These are phyloP conservation scores for Aleiodes sp. DNA, from an alignment of 1,140 invertebrate genomes.

Conservation along the genomic window DNA sequence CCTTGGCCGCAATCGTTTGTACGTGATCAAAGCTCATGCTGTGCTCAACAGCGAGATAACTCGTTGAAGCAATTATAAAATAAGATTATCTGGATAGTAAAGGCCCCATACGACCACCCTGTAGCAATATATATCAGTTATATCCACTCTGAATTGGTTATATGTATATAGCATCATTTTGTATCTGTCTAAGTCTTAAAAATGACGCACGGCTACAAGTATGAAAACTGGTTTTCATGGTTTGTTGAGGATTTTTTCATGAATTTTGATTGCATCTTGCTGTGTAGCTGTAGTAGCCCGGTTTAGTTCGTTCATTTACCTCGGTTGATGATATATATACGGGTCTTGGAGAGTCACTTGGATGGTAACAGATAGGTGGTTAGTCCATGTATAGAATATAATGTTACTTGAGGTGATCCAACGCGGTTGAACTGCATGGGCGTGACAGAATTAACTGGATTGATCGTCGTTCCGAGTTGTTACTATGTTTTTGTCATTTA, in stretches of 20 bases:
- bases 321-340: background rate
- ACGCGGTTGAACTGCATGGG: no score
- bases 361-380: no score
- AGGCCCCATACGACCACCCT: constrained; percentile 37
- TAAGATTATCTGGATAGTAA: constrained; percentile 39
- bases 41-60: background rate
- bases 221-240: constrained; percentile 26
- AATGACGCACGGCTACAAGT: no score
- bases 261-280: constrained; percentile 46
- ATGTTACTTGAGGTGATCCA: no score
- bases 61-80: constrained; percentile 40
- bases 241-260: constrained; percentile 41
- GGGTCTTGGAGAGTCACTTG: no score
- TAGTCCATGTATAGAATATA: constrained; percentile 1
- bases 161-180: no score
- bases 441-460: constrained; percentile 46
- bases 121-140: constrained; percentile 32
- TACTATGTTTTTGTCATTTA: constrained; percentile 29
- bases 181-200: constrained; percentile 29
- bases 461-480: constrained; percentile 38
- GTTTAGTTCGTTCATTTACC: background rate
- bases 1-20: constrained; percentile 24
- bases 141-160: no score
- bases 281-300: background rate
- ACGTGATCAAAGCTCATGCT: constrained; percentile 18